Evolutionary conservation across 2,888 invertebrate species (phyloP), one percentile per base, ranked within the genome.

Genomic region (Prosopocoilus inquinatus): DNA sequence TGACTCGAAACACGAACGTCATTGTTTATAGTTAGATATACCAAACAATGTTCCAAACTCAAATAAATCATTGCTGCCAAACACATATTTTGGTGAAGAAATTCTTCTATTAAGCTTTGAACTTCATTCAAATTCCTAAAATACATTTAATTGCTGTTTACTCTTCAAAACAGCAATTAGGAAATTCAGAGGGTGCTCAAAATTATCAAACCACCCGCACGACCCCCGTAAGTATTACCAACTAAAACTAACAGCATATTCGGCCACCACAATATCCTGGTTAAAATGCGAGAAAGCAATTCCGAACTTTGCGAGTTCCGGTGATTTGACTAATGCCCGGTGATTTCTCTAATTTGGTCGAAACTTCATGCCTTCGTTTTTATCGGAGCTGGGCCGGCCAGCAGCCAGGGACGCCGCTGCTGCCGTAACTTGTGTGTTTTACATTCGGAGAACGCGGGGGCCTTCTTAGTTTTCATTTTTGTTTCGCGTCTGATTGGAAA

Each of bases 251-350:
- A 28, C 20, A 28, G 20, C 20, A 28, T 28, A 41, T 15, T 41
- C 16, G 41, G 9, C 12, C 13, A 41, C 41, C 41, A 41, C 16
- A n/a, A 36, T 36, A 36, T 36, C 12, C 41, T 15, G 12, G 41
- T 41, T 41, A 11, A 41, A 41, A 41, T 41, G 12, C n/a, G 9
- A 41, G 41, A 41, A 41, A 15, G 9, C 41, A 15, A 15, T 41
- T 41, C 41, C 15, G 12, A 41, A 41, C 41, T 41, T 41, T 41
- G 41, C 12, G 16, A 41, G n/a, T 69, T 65, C 64, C 67, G 67
- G 65, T 66, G 66, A 68, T 70, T 70, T 67, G 65, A 67, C 67
- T 66, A 67, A 67, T 67, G 66, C 63, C 64, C 66, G 64, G 64
- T 66, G 67, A 69, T 69, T 69, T 64, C 66, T 65, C 67, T 68